Evolutionary conservation across 1,140 invertebrate genomes (phyloP).

Genomic region (Brachionus asplanchnoidis): DNA sequence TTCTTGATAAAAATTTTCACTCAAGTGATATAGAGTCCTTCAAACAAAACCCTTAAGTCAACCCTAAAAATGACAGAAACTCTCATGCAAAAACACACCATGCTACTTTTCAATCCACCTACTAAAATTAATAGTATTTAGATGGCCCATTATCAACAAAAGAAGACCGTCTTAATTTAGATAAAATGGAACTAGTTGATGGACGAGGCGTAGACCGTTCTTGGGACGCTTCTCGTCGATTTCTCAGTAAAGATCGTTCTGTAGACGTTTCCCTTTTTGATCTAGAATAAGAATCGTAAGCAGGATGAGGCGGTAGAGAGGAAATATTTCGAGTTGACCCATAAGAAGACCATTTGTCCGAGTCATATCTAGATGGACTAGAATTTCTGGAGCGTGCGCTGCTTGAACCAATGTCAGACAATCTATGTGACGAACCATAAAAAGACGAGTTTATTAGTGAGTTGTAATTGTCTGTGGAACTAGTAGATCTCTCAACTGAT

Average conservation of each 20-base stretch:
- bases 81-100: neutral
- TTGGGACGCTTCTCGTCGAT: conserved; percentile 24
- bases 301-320: conserved; percentile 1
- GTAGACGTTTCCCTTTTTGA: neutral
- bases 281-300: neutral
- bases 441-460: neutral
- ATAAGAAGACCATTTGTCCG: neutral
- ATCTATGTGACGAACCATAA: neutral
- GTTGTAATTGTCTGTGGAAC: conserved; percentile 16
- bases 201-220: conserved; percentile 10
- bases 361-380: conserved; percentile 20
- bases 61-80: neutral
- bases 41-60: neutral
- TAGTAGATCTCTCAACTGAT: conserved; percentile 27
- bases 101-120: neutral
- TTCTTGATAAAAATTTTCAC: too few species aligned
- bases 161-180: conserved; percentile 39
- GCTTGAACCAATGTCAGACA: neutral
- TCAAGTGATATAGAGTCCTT: too few species aligned
- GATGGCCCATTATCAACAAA: conserved; percentile 12
- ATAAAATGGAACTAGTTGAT: conserved; percentile 10
- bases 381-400: neutral
- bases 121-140: conserved; percentile 17
- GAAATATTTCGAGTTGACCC: conserved; percentile 14
- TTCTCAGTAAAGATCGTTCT: neutral